Base-by-base conservation (phyloP, 2,113 vertebrate genomes). In the Bettongia penicillata region DNA sequence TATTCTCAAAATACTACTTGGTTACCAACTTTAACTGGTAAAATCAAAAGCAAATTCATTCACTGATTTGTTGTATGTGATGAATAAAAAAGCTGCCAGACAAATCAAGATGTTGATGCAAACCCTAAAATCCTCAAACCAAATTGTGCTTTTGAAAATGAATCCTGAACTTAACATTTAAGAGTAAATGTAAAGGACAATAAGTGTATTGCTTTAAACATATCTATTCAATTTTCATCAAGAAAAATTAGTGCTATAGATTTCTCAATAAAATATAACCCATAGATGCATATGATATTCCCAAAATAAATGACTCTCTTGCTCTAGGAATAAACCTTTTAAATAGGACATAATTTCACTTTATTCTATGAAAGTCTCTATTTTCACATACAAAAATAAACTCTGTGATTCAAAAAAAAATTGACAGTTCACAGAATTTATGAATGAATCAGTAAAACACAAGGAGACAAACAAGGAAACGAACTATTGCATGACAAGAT, bases 1-100 rank as follows among this genome's bases (percentile, higher is more conserved):
- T 91, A 1, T 51, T 26, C 37, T 10, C 50, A 91, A 96, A 94
- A 31, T 91, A 53, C 5, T 90, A 92, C 55, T 84, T 91, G 68
- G 47, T 96, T 61, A 93, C 16, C 52, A 94, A 90, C 22, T 96
- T 95, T 93, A 93, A 95, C 22, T 7, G 97, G 77, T 28, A 16
- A 93, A 92, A 91, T 31, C n/a, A 53, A 94, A 96, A 95, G 50
- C 61, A 90, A 43, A n/a, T 3, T 89, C 49, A 95, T 93, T 57
- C 37, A 49, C 93, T 91, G 24, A 93, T 25, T 55, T 10, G 28
- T 90, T 47, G 93, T 92, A 50, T 28, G 47, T 28, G 28, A 95
- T 92, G 51, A 94, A 8, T 90, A 31, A 49, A 92, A 68, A 55
- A 90, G 50, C 19, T 91, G 2, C 48, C 0, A 90, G 77, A 57